These are phyloP conservation scores for Rhopalosiphum padi DNA, from an alignment of 1,140 invertebrate species.

Conservation along the genomic window DNA sequence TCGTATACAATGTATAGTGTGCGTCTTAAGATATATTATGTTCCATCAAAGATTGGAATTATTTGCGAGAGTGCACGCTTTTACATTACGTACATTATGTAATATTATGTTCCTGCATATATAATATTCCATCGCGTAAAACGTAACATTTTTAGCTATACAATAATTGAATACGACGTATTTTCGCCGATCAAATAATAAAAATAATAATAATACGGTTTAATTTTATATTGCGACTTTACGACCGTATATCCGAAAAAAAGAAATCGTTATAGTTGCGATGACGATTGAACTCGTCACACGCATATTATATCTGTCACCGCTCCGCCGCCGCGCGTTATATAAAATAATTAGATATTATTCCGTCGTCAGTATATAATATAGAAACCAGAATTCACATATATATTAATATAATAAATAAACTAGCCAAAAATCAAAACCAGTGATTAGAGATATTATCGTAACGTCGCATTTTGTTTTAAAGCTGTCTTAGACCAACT, in stretches of 20 bases:
- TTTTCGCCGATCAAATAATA: not conserved
- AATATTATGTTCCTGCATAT: not conserved
- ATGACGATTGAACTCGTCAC: not conserved
- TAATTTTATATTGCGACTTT: not conserved
- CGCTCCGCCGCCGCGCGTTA: no score
- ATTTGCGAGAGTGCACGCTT: not conserved
- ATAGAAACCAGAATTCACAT: no score
- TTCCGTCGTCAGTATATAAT: no score
- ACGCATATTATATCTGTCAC: not conserved
- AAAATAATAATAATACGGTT: not conserved
- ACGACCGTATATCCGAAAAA: not conserved
- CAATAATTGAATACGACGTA: not conserved
- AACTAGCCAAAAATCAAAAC: no score
- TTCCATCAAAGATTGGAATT: not conserved
- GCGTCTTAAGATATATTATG: not conserved
- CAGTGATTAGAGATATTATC: not conserved
- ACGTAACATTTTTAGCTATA: not conserved
- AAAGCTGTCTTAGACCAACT: not conserved
- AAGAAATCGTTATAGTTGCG: not conserved
- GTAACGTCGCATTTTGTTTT: not conserved
- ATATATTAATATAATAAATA: no score
- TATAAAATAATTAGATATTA: no score
- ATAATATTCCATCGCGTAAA: not conserved
- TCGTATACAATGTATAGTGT: not conserved
- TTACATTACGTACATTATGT: not conserved